Evolutionary conservation across 2,888 invertebrate genomes (phyloP), one percentile per base, ranked within the genome.

Genomic region (Dryobota labecula): DNA sequence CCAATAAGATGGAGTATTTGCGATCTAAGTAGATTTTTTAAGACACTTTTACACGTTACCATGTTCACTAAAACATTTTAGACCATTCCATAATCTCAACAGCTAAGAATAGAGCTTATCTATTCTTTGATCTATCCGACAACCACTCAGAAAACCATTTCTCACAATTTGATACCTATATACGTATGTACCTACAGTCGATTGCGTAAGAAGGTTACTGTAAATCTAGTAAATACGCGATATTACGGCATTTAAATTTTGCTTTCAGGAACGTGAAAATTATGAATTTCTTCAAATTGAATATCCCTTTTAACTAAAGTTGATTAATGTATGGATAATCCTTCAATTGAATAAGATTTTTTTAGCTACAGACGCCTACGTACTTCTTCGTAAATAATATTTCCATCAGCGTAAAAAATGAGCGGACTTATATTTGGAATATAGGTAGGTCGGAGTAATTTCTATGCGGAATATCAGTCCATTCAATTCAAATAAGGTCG

Each of bases 401-500:
- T 80, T 60, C 20, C 30, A 51, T 68, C 60, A 27, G 66, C 20
- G 61, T 74, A 54, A 80, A 64, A 80, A 1, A 60, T 63, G n/a
- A 74, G 75, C 3, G 27, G 33, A 61, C 0, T 56, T 61, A 80
- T 47, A 62, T 64, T 61, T 57, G 33, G n/a, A 30, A 57, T n/a
- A 24, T 54, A 38, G 38, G 18, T 53, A 47, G 51, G 11, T 33
- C 1, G 15, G 13, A 20, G 43, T 33, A 45, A 57, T 20, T 60
- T 27, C 54, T 69, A 65, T 30, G 51, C 36, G 18, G n/a, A 73
- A 69, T 56, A 45, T 43, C 43, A 71, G 36, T 27, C 38, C 54
- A 56, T 65, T 49, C 24, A 62, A 72, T 73, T 70, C 64, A 65
- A 83, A 70, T 68, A 60, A 63, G 61, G 66, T 68, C 67, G 38